A percentile compares a stretch with the other conserved stretches of the same genome.
phyloP scores from a whole-genome alignment of 1,140 invertebrate genomes.

The Pachypsylla venusta region DNA sequence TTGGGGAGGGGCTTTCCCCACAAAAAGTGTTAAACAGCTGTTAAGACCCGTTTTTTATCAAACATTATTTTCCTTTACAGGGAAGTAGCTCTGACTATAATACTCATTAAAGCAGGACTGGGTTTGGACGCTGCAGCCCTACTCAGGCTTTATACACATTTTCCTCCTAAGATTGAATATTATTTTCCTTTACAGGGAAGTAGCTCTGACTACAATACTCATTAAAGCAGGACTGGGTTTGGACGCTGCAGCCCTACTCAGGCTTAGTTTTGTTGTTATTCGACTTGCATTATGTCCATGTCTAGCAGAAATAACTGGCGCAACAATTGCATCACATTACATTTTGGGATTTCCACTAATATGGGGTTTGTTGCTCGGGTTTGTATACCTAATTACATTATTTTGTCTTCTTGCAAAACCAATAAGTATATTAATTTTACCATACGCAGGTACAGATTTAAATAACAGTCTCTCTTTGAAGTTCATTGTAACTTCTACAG shows the following conservation, averaged over 20 bases:
- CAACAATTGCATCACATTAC: conserved; percentile 40
- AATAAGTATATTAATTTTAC: too few species aligned
- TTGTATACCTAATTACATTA: conserved; percentile 12
- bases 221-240: conserved; percentile 56
- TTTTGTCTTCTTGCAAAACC: neutral
- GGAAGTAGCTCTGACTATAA: conserved; percentile 51
- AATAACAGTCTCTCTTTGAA: too few species aligned
- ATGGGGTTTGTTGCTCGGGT: conserved; percentile 53
- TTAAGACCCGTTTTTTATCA: neutral
- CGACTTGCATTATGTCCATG: conserved; percentile 49
- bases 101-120: conserved; percentile 55
- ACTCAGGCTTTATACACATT: conserved; percentile 31
- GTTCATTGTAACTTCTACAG: too few species aligned
- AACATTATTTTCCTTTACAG: conserved; percentile 24
- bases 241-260: conserved; percentile 44
- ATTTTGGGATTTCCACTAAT: conserved; percentile 46
- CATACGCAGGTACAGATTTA: too few species aligned
- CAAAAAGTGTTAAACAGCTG: too few species aligned
- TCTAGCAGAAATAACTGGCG: conserved; percentile 42
- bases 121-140: conserved; percentile 51
- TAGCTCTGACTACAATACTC: conserved; percentile 55
- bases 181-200: conserved; percentile 32
- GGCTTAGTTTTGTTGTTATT: conserved; percentile 39
- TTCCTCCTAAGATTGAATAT: neutral
- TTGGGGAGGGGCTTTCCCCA: too few species aligned